A percentile compares a stretch with the other conserved stretches of the same genome.
Evolutionary conservation across 2,113 vertebrate species (phyloP).

Genomic region (Amphiprion percula): DNA sequence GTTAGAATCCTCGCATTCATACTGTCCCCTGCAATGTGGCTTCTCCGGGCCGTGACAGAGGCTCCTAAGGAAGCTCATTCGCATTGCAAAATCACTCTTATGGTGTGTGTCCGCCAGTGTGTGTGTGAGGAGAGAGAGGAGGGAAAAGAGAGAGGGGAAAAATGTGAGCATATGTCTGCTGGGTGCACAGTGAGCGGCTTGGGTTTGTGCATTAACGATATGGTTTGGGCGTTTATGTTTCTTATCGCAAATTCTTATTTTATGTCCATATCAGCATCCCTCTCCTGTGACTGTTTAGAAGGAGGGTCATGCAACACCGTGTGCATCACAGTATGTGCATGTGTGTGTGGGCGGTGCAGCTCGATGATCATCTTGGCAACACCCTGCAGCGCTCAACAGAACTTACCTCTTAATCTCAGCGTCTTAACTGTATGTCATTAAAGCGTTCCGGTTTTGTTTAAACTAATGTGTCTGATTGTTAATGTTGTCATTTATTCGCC

Average conservation of each 20-base stretch:
- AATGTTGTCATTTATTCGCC: slow-evolving; percentile 2
- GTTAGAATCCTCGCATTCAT: slow-evolving; percentile 27
- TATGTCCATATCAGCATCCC: slow-evolving; percentile 4
- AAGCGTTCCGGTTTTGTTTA: slow-evolving; percentile 21
- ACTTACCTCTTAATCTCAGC: neutral
- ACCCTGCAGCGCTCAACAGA: neutral
- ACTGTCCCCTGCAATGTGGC: slow-evolving; percentile 35
- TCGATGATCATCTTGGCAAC: slow-evolving; percentile 21
- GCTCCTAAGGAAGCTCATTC: slow-evolving; percentile 40
- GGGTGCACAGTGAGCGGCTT: neutral
- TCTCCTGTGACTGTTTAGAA: neutral
- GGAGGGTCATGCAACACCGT: slow-evolving; percentile 9
- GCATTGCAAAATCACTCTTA: slow-evolving; percentile 47
- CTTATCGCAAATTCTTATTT: slow-evolving; percentile 1
- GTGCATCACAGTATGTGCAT: neutral
- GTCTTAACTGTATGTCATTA: neutral
- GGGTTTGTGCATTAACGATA: slow-evolving; percentile 19
- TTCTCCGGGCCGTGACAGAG: slow-evolving; percentile 37
- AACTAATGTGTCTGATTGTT: slow-evolving; percentile 23
- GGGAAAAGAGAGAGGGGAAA: neutral
- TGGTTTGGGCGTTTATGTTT: neutral
- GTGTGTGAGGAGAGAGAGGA: neutral
- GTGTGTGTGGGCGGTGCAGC: slow-evolving; percentile 13
- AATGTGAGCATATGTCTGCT: slow-evolving; percentile 6
- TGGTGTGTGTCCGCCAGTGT: neutral